Conservation (phyloP, 2,797 vertebrate species). For the Falco novaeseelandiae region DNA sequence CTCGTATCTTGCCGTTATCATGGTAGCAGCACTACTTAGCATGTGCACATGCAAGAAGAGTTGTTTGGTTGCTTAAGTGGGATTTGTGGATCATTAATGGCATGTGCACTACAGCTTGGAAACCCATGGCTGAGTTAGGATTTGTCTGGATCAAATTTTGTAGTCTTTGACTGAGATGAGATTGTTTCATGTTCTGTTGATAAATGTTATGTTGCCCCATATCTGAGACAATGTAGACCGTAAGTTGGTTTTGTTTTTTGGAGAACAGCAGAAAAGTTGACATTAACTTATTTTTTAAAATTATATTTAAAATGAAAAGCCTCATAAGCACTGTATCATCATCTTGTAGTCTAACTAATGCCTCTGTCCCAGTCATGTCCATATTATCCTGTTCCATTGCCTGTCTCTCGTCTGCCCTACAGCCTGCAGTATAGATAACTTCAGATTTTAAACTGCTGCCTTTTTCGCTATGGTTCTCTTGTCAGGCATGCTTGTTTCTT, state of each 20-base stretch:
- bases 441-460: background rate
- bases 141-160: background rate
- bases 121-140: background rate
- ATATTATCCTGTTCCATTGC: background rate
- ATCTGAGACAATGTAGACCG: background rate
- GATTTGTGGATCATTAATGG: background rate
- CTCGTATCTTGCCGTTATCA: background rate
- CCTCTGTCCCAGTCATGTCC: background rate
- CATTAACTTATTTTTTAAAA: background rate
- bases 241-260: background rate
- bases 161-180: background rate
- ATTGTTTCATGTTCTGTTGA: background rate
- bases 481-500: background rate
- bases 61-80: background rate
- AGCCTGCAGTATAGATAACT: background rate
- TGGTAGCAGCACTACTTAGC: background rate
- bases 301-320: background rate
- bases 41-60: background rate
- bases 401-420: background rate
- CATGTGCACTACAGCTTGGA: background rate
- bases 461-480: background rate
- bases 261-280: background rate
- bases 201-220: background rate
- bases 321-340: background rate
- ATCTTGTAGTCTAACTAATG: background rate